A percentile compares a stretch with the other conserved stretches of the same genome.
phyloP scores from a whole-genome alignment of 2,888 invertebrate species.

The Gastrophysa polygoni region DNA sequence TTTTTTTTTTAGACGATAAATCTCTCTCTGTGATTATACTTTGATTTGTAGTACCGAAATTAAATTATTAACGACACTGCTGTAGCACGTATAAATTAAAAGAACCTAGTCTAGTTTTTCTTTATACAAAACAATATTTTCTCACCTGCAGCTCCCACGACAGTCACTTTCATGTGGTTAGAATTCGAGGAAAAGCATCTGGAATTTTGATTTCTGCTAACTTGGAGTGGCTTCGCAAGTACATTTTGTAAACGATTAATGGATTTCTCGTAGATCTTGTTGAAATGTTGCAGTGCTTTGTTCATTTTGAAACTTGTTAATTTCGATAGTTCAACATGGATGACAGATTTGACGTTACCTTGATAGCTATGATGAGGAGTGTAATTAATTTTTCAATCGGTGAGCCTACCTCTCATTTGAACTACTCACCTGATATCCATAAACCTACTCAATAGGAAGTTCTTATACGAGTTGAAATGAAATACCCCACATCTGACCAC shows the following conservation, averaged over 20 bases:
- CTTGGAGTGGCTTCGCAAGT: not conserved
- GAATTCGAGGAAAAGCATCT: slow-evolving; percentile 19
- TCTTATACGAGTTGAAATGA: no score
- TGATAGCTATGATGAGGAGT: not conserved
- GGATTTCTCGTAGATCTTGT: slow-evolving; percentile 14
- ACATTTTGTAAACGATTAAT: slow-evolving; percentile 3
- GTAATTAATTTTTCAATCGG: not conserved
- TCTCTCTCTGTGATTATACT: no score
- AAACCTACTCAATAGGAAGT: no score
- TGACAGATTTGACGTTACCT: not conserved
- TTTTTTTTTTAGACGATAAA: no score
- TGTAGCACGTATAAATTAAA: no score
- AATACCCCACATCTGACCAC: no score
- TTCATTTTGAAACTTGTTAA: slow-evolving; percentile 25
- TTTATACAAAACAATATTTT: not conserved
- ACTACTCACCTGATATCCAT: no score
- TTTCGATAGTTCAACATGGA: slow-evolving; percentile 9
- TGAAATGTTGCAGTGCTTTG: slow-evolving; percentile 11
- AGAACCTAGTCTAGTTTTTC: not conserved
- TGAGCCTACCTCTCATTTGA: not conserved
- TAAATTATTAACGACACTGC: no score
- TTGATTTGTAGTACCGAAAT: no score
- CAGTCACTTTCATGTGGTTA: slow-evolving; percentile 44
- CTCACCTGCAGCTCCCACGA: slow-evolving; percentile 47
- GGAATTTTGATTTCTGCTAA: not conserved